Base-by-base conservation (phyloP, 2,888 invertebrate species). In the Pachycephus smyrnensis region DNA sequence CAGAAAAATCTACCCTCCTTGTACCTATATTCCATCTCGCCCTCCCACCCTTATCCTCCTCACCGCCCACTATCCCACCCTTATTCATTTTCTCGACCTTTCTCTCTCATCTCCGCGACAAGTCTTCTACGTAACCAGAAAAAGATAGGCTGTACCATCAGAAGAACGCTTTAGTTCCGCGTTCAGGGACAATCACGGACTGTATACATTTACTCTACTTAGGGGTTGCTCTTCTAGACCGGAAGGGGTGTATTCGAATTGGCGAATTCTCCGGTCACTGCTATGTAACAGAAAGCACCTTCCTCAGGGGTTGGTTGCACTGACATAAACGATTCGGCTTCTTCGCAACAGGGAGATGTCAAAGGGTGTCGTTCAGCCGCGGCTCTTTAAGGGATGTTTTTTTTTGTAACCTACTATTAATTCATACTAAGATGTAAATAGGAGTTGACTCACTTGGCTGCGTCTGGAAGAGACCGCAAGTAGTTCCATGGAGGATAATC, bases 251-350 rank as follows among this genome's bases (percentile, higher is more conserved):
- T 31, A 85, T 90, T 68, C 85, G 89, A 31, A 85, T 91, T 78
- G 92, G 93, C 87, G 81, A 93, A 85, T 81, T 93, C 93, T 11
- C 93, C 93, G 33, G 92, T 93, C 12, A 93, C 85, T 3, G 93
- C 93, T 68, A 94, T 92, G 82, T 93, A 93, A 83, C 93, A 93
- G 85, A 93, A 93, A 4, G 93, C 94, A 2, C 94, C 94, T 78
- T 93, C 93, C 75, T 92, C 92, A 6, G 93, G 93, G 68, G 91
- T 87, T 0, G 93, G 93, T 80, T 93, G 92, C 30, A 88, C 86
- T 33, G 87, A 85, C 35, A 94, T 86, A 86, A 93, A 93, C 31
- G 92, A 92, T 69, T 92, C 91, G 0, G 92, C 92, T 81, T 92
- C 92, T 4, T 91, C 88, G 69, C 91, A 90, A 30, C 91, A 91